These are phyloP conservation scores for Halesus radiatus DNA, from an alignment of 1,140 invertebrate species.

Conservation along the genomic window DNA sequence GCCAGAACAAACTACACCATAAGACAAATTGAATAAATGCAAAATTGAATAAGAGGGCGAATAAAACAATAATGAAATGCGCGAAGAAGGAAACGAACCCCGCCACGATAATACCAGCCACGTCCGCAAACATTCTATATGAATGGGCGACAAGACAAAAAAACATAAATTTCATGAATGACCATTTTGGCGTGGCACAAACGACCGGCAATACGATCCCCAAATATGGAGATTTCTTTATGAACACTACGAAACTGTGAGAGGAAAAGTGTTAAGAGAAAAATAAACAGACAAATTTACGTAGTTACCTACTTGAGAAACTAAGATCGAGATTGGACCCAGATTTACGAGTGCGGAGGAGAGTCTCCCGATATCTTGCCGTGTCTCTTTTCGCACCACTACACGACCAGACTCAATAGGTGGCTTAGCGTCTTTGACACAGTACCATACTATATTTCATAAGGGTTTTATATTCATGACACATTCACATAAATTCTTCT, in stretches of 20 bases:
- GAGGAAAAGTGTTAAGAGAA: not conserved
- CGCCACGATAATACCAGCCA: conserved; percentile 25
- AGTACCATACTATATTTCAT: too few species aligned
- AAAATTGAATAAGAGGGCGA: conserved; percentile 58
- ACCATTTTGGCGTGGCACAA: conserved; percentile 30
- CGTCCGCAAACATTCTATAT: conserved; percentile 54
- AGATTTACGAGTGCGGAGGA: too few species aligned
- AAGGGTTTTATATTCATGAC: too few species aligned
- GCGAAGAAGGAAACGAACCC: conserved; percentile 53
- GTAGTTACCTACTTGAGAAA: too few species aligned
- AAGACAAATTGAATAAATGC: conserved; percentile 57
- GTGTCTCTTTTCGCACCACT: too few species aligned
- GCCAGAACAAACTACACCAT: conserved; percentile 26
- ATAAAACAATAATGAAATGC: conserved; percentile 53
- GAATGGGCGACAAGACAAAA: conserved; percentile 34
- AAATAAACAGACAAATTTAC: not conserved
- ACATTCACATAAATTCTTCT: too few species aligned
- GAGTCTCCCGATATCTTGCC: too few species aligned
- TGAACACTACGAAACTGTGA: conserved; percentile 12
- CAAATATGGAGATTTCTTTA: conserved; percentile 20
- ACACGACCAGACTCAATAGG: too few species aligned
- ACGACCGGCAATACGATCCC: conserved; percentile 33
- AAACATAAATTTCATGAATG: conserved; percentile 39
- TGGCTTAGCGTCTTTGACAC: too few species aligned
- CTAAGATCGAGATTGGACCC: too few species aligned